Conservation (phyloP, 2,888 invertebrate genomes). For the Stegana nigrithorax region DNA sequence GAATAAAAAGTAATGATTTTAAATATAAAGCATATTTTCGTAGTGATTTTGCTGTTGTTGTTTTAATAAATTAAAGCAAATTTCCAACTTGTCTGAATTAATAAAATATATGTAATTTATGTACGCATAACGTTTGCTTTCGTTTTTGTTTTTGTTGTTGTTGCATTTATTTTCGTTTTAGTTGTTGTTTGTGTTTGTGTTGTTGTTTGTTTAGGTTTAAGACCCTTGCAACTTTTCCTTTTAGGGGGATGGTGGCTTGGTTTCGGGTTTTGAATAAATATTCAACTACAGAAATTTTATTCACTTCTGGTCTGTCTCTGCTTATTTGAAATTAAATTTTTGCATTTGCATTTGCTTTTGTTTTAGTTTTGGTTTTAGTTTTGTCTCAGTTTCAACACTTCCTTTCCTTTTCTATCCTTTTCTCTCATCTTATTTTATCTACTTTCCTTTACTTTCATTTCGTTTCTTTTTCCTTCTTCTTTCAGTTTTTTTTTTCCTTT, state of each 20-base stretch:
- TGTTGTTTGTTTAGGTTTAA: constrained; percentile 11
- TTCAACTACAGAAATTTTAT: background rate
- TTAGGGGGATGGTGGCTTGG: background rate
- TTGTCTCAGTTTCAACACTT: too few relatives aligned
- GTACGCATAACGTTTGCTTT: constrained; percentile 37
- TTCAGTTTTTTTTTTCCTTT: constrained; percentile 22
- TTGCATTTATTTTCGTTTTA: constrained; percentile 8
- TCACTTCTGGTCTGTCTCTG: background rate
- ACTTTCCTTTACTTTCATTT: constrained; percentile 18
- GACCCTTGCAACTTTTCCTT: background rate
- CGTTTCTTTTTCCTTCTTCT: constrained; percentile 18
- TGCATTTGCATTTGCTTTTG: too few relatives aligned
- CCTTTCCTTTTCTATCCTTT: too few relatives aligned
- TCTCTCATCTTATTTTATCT: background rate
- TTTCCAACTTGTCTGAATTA: constrained; percentile 20
- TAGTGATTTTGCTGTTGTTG: too few relatives aligned
- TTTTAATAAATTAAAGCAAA: background rate
- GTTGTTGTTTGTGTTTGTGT: constrained; percentile 2
- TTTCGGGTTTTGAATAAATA: too few relatives aligned
- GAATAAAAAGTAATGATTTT: background rate
- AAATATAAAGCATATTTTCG: too few relatives aligned
- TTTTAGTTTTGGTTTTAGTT: too few relatives aligned
- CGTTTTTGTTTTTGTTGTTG: constrained; percentile 17
- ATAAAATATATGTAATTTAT: constrained; percentile 28
- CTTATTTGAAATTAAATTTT: background rate